Evolutionary conservation across 2,113 vertebrate species (phyloP).

Genomic region (Elephas maximus): DNA sequence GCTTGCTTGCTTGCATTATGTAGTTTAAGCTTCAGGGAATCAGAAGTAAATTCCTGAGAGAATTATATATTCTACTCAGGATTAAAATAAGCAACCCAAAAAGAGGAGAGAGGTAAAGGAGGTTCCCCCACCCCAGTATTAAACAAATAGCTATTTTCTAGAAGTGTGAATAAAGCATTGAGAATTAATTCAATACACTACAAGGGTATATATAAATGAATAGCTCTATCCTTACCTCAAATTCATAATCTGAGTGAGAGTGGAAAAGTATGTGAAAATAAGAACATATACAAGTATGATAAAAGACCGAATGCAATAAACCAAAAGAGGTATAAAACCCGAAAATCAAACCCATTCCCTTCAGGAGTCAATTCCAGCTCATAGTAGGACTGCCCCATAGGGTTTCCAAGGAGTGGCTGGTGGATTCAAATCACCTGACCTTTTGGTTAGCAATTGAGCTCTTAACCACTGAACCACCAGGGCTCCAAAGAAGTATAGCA

Average conservation of each 20-base stretch:
- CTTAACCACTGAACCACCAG: too few relatives aligned
- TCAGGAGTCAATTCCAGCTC: too few relatives aligned
- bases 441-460: too few relatives aligned
- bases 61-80: slow-evolving; percentile 56
- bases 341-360: too few relatives aligned
- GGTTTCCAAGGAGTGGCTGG: too few relatives aligned
- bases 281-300: neutral
- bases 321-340: neutral
- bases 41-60: slow-evolving; percentile 48
- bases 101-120: neutral
- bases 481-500: neutral
- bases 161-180: slow-evolving; percentile 8
- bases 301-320: neutral
- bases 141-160: slow-evolving; percentile 13
- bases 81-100: slow-evolving; percentile 59
- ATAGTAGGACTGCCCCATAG: too few relatives aligned
- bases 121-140: neutral
- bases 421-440: too few relatives aligned
- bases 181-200: neutral
- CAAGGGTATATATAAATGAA: neutral
- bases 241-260: neutral
- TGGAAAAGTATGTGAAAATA: neutral
- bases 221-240: neutral
- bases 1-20: neutral
- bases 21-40: slow-evolving; percentile 14